These are phyloP conservation scores for Lasioglossum morio DNA, from an alignment of 2,888 invertebrate species.

Conservation along the genomic window DNA sequence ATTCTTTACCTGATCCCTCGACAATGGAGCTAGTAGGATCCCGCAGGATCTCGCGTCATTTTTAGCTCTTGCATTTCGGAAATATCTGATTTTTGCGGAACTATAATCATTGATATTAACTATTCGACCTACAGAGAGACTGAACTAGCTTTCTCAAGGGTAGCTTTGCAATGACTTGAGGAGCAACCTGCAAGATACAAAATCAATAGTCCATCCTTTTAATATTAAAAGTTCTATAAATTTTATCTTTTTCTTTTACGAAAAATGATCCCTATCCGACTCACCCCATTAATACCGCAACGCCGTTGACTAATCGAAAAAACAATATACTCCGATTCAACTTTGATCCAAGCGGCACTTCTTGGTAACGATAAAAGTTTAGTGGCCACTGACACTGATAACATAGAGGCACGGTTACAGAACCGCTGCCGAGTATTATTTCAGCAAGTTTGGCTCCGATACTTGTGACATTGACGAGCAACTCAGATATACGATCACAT, in stretches of 20 bases:
- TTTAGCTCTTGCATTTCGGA: too few relatives aligned
- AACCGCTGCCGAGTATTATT: conserved; percentile 18
- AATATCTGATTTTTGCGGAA: too few relatives aligned
- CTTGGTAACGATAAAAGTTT: background rate
- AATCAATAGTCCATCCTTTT: too few relatives aligned
- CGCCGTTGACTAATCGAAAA: background rate
- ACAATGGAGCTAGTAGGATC: too few relatives aligned
- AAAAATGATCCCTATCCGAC: background rate
- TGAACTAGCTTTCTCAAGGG: too few relatives aligned
- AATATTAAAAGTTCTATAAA: too few relatives aligned
- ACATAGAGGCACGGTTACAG: background rate
- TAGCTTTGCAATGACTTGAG: too few relatives aligned
- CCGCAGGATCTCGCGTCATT: too few relatives aligned
- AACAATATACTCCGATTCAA: background rate
- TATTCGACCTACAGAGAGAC: too few relatives aligned
- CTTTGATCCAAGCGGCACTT: background rate
- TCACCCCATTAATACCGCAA: background rate
- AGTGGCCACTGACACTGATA: conserved; percentile 10
- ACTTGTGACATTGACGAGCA: background rate
- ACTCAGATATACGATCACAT: conserved; percentile 10
- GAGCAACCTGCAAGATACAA: too few relatives aligned
- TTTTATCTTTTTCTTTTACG: background rate
- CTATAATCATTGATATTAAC: too few relatives aligned
- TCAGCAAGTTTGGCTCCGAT: conserved; percentile 25
- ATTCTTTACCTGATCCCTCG: background rate